Percentiles rank a stretch among this genome's conserved stretches.
Evolutionary conservation across 2,113 vertebrate species (phyloP).

Genomic region (Trematocara stigmaticum): DNA sequence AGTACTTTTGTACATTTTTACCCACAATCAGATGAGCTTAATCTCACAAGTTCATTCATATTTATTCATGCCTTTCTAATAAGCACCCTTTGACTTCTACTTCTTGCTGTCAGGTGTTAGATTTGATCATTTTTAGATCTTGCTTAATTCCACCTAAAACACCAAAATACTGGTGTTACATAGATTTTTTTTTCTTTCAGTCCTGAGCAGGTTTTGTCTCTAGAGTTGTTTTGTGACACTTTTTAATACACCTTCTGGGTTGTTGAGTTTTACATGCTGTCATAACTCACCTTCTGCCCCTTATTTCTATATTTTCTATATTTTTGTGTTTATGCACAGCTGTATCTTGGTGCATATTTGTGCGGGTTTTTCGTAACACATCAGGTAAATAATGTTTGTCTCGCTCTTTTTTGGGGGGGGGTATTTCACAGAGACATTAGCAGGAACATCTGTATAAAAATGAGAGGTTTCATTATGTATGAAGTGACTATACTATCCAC

Average conservation of each 20-base stretch:
- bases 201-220: not conserved
- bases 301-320: not conserved
- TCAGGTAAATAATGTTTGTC: not conserved
- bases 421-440: not conserved
- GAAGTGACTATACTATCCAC: not conserved
- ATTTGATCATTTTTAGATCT: not conserved
- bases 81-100: not conserved
- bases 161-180: not conserved
- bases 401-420: not conserved
- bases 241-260: not conserved
- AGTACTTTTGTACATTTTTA: not conserved
- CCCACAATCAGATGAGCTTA: not conserved
- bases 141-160: not conserved
- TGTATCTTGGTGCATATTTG: not conserved
- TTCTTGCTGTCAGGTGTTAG: not conserved
- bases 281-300: not conserved
- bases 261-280: not conserved
- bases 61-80: not conserved
- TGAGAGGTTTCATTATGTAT: not conserved
- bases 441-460: not conserved
- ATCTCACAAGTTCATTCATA: not conserved
- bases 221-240: not conserved
- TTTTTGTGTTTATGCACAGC: not conserved
- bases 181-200: not conserved
- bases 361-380: not conserved